Evolutionary conservation across 1,140 invertebrate genomes (phyloP), one percentile per base, ranked within the genome.

Genomic region (Polypedilum pembai): DNA sequence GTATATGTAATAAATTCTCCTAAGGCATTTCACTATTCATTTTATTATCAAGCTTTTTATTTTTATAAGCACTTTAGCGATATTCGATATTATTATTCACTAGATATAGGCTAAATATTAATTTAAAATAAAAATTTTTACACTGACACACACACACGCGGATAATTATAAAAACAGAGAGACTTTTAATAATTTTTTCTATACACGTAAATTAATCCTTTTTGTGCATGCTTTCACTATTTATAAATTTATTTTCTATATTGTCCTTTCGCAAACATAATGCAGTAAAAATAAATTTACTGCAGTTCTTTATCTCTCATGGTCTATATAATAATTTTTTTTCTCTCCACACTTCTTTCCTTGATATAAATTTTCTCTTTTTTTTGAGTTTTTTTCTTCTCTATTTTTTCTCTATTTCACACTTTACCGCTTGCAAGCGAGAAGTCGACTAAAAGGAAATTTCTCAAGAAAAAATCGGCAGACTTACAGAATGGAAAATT

Each of bases 211-310:
- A n/a, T 56, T 56, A 56, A 56, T 56, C 45, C 45, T 56, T 8
- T 12, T 56, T 56, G 10, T 56, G 45, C 45, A 56, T 56, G 45
- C 24, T 56, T 56, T 56, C 12, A n/a, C n/a, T 56, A 15, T 56
- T 15, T 45, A 15, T 4, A 12, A 56, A 15, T 56, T 56, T 56
- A 3, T 33, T 33, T 33, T 33, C 24, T 33, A 56, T 56, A 56
- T 15, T 56, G 45, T 56, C 45, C 45, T 56, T 56, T 56, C 12
- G 15, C 24, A 56, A 56, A 56, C 45, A 56, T 56, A 56, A 56
- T 56, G 45, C 45, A 56, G 45, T 56, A 56, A 56, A n/a, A 56
- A 56, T 56, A 56, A n/a, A 56, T 56, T 56, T 56, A 56, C 45
- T 56, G 45, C 45, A 56, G 45, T 56, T 56, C 45, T 56, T 56